Evolutionary conservation across 2,888 invertebrate genomes (phyloP), one percentile per base, ranked within the genome.

Genomic region (Macaria liturata): DNA sequence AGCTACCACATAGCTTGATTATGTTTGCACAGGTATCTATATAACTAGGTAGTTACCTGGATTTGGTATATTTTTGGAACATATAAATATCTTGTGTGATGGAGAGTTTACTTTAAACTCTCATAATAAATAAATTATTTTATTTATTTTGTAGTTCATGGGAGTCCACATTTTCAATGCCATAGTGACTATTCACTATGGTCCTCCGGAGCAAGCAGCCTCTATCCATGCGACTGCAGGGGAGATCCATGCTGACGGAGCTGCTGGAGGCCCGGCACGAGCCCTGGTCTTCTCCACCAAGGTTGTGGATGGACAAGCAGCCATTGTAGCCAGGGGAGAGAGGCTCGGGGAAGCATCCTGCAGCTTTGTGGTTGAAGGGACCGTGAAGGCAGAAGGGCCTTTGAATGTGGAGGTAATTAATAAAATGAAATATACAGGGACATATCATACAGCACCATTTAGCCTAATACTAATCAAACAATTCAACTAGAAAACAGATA

Each of bases 91-190:
- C 20, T 20, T 20, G 20, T 20, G 20, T 20, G 20, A 20, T 20
- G 20, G 20, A 20, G 20, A 20, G 20, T 20, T 20, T 20, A 20
- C 1, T 20, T 20, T 20, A 20, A 20, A 20, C 20, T 20, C 2
- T 20, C 20, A n/a, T 20, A 20, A 20, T 20, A 20, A n/a, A n/a
- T n/a, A n/a, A n/a, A 1, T 20, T 20, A 20, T 20, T 20, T 20
- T 20, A 20, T 20, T 20, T 20, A 20, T 20, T 20, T 20, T 20
- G 20, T 81, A 97, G 96, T 97, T 97, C 80, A 96, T 97, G 95
- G 96, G 97, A 8, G 94, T 97, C 30, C 96, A 97, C 76, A 93
- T 97, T 54, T 95, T 95, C 75, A 95, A 96, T 88, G 96, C 79
- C 78, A 94, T 78, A 88, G 93, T 86, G 1, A 84, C 72, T 2